Evolutionary conservation across 2,888 invertebrate genomes (phyloP).

Genomic region (Cryptophagus acutangulus): DNA sequence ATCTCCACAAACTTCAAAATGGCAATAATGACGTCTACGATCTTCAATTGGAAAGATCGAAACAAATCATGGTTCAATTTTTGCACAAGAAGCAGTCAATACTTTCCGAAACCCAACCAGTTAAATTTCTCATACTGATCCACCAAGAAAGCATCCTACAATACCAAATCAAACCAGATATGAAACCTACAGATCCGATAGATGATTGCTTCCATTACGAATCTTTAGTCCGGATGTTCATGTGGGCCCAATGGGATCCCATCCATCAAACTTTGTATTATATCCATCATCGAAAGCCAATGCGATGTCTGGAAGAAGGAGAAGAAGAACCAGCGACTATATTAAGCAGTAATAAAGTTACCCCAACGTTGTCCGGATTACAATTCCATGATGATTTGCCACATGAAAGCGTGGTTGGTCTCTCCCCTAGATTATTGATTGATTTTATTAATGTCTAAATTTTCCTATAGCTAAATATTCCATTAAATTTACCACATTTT

Average conservation of each 20-base stretch:
- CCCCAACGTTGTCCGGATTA: conserved; percentile 73
- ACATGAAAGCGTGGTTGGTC: conserved; percentile 79
- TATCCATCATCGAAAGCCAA: conserved; percentile 71
- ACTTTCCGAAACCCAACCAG: conserved; percentile 46
- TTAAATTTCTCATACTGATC: conserved; percentile 68
- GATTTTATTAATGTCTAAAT: not conserved
- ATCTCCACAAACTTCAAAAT: conserved; percentile 55
- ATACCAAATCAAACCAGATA: conserved; percentile 38
- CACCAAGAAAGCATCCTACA: conserved; percentile 65
- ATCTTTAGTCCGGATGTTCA: conserved; percentile 62
- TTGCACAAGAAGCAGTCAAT: conserved; percentile 56
- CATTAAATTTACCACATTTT: conserved; percentile 71
- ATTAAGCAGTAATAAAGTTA: conserved; percentile 53
- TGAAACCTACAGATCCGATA: conserved; percentile 8
- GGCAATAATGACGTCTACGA: conserved; percentile 37
- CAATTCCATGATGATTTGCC: conserved; percentile 84
- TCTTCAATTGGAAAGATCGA: conserved; percentile 55
- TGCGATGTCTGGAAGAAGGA: conserved; percentile 61
- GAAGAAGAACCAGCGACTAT: conserved; percentile 59
- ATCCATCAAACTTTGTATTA: conserved; percentile 75
- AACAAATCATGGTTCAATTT: conserved; percentile 78
- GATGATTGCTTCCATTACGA: conserved; percentile 39
- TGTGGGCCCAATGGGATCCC: conserved; percentile 86
- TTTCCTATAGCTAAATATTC: conserved; percentile 69
- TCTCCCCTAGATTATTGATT: not conserved